These are phyloP conservation scores for Leptinotarsa tumamoca DNA, from an alignment of 2,888 invertebrate species.

Conservation along the genomic window DNA sequence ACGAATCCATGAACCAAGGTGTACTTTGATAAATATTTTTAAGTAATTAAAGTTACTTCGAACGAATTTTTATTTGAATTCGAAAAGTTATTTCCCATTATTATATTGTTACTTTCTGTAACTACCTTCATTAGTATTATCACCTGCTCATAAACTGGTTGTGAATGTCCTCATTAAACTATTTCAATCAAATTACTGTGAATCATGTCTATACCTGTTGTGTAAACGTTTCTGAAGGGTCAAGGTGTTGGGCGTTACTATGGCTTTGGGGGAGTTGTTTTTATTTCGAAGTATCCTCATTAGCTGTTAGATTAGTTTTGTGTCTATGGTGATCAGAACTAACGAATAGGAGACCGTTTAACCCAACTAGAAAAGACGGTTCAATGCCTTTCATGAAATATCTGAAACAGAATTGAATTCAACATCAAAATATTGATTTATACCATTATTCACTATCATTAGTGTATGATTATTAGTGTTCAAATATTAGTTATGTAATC, in stretches of 20 bases:
- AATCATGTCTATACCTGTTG: background rate
- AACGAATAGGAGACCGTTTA: background rate
- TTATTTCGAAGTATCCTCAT: background rate
- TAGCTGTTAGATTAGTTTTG: conserved; percentile 15
- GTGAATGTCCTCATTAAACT: conserved; percentile 7
- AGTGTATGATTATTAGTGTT: too few species aligned
- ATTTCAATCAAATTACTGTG: conserved; percentile 20
- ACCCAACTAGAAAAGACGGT: too few species aligned
- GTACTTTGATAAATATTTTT: too few species aligned
- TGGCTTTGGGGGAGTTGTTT: conserved; percentile 18
- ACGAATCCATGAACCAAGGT: too few species aligned
- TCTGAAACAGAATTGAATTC: too few species aligned
- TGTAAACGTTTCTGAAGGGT: conserved; percentile 16
- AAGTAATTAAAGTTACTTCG: too few species aligned
- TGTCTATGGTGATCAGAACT: conserved; percentile 8
- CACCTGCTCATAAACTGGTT: conserved; percentile 28
- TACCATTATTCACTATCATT: too few species aligned
- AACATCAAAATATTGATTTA: too few species aligned
- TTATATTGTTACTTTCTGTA: background rate
- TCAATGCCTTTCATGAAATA: too few species aligned
- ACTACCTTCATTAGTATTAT: conserved; percentile 20
- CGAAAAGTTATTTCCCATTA: too few species aligned
- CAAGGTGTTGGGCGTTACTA: conserved; percentile 29
- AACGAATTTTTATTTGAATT: too few species aligned
- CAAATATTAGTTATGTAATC: too few species aligned